Evolutionary conservation across 2,888 invertebrate genomes (phyloP), one percentile per base, ranked within the genome.

Genomic region (Polyploca ridens): DNA sequence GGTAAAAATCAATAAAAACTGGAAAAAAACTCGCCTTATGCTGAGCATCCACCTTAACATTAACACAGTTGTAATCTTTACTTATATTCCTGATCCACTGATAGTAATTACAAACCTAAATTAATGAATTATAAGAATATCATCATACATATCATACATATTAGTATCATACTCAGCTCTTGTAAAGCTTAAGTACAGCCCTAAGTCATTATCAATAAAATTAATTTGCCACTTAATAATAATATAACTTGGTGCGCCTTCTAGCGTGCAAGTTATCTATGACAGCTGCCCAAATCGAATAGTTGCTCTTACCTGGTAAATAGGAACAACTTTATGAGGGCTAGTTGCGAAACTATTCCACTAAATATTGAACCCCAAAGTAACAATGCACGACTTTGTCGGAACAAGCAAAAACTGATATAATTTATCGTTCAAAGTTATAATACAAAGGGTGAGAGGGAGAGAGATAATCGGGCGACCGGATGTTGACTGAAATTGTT

Each of bases 281-380:
- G 67, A 64, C 67, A 66, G 41, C 61, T 61, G 61, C 61, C 61
- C 44, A 61, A 61, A 61, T 61, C 61, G 63, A 74, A 69, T 72
- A 71, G 66, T 66, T 64, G 71, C 70, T 65, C 70, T 69, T 75
- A 77, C 77, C 76, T 75, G 66, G 70, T 71, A 72, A 72, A 70
- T 76, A 74, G 63, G 65, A 67, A 74, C 73, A 78, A 79, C 78
- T 84, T 86, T 84, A 83, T 71, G 79, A 83, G 83, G 83, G 79
- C 83, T 76, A 80, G 79, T 84, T 79, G 69, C 71, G 72, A 83
- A 89, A 89, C 89, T 88, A 89, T 89, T 85, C 83, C 77, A 87
- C 85, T 89, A 88, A 89, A 89, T 88, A 88, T 85, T 82, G 78
- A 69, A 76, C 75, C 79, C 76, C 69, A 67, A 67, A 64, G 70